Base-by-base conservation (phyloP, 2,797 vertebrate genomes). In the Myoxocephalus aenaeus region DNA sequence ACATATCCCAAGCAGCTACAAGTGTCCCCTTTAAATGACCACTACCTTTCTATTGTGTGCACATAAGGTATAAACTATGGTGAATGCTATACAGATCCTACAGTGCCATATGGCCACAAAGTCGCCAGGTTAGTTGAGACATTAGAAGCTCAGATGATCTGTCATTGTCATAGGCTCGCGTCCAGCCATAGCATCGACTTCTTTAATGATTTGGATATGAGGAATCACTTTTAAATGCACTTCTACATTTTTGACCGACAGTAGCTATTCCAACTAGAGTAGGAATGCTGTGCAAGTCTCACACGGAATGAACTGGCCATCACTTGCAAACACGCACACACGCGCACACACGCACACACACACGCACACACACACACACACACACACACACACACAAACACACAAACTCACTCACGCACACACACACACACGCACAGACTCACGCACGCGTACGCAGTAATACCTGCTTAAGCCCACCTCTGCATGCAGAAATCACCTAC, bases 1-100 rank as follows among this genome's bases (percentile, higher is more conserved):
- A 93, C 90, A 92, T 92, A 91, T 89, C 90, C 82, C 84, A 88
- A 94, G 92, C 92, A 92, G 91, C 93, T 94, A 94, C 93, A 90
- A 91, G 89, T 93, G 91, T 92, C 91, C 90, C 88, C 84, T 87
- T 88, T 85, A 87, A 91, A 91, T 88, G 90, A 95, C 92, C 89
- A 87, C 91, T 91, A 91, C 83, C 90, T 51, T 76, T 92, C 89
- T 93, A 91, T 83, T 87, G 89, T 92, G 92, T 94, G 92, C 90
- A 93, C 90, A 88, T 90, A 92, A 94, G 86, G 87, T 92, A 91
- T 90, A 94, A 93, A 91, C 90, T 91, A 93, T 90, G 86, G 86
- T 90, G 89, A 92, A 90, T 89, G 90, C 91, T 93, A 85, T 92
- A 90, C 82, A 90, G 84, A 87, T 90, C 85, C 87, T 86, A 88